Evolutionary conservation across 2,797 vertebrate genomes (phyloP), one percentile per base, ranked within the genome.

Genomic region (Acanthurus lineatus): DNA sequence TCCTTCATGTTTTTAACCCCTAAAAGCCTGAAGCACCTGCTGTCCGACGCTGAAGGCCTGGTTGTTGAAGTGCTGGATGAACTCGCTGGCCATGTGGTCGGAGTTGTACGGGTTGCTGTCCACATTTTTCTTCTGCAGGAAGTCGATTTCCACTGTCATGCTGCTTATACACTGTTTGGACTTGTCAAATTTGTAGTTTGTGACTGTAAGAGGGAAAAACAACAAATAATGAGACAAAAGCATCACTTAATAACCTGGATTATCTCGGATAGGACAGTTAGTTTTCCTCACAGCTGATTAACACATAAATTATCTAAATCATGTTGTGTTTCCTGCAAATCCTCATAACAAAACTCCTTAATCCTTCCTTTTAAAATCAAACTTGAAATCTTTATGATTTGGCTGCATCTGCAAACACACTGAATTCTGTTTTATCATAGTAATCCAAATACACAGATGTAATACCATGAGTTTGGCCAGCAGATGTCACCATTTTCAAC

Each of bases 41-140:
- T 99, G 97, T 35, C 95, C 94, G 6, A 96, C 75, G 0, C 94
- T 96, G 94, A 99, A 99, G 28, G 96, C 96, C 84, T 97, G 97
- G 87, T 92, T 96, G 93, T 95, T 97, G 93, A 99, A 99, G 81
- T 94, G 95, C 83, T 98, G 97, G 83, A 98, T 93, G 81, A 98
- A 98, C 68, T 99, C 97, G 0, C 83, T 92, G 6, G 97, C 97
- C 97, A 99, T 98, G 91, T 96, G 96, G 89, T 99, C 98, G 0
- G 97, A 96, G 91, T 99, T 96, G 0, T 98, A 98, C 0, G 97
- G 96, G 87, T 96, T 99, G 86, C 96, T 97, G 94, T 99, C 98
- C 0, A 95, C 92, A 28, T 2, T 97, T 93, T 99, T 99, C 93
- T 98, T 99, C 94, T 99, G 98, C 77, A 98, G 95, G 82, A 99